Percentiles rank a stretch among this genome's conserved stretches.
Conservation (phyloP, 2,888 invertebrate species). For the Drosophila ochracea region DNA sequence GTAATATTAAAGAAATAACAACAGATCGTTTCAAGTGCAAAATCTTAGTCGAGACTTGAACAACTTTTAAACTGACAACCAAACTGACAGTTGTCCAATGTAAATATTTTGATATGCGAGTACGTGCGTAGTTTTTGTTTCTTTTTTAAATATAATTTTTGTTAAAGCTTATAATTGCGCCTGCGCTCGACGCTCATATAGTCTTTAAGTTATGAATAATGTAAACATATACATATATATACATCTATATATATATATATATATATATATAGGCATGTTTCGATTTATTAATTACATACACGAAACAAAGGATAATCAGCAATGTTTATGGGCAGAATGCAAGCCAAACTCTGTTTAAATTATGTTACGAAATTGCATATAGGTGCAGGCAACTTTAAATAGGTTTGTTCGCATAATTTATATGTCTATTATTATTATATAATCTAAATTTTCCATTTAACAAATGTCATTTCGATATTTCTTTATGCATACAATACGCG, state of each 20-base stretch:
- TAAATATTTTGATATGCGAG: slow-evolving; percentile 68
- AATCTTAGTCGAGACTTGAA: slow-evolving; percentile 25
- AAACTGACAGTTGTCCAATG: slow-evolving; percentile 66
- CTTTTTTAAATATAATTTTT: slow-evolving; percentile 58
- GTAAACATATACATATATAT: slow-evolving; percentile 40
- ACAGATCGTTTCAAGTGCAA: slow-evolving; percentile 9
- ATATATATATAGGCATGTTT: slow-evolving; percentile 36
- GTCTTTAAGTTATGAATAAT: slow-evolving; percentile 59
- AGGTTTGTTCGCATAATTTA: slow-evolving; percentile 33
- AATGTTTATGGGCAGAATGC: slow-evolving; percentile 71
- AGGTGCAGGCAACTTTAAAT: slow-evolving; percentile 55
- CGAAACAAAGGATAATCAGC: slow-evolving; percentile 53
- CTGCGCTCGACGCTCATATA: slow-evolving; percentile 68
- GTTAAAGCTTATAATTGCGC: slow-evolving; percentile 71
- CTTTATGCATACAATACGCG: slow-evolving; percentile 40
- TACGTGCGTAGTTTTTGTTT: slow-evolving; percentile 67
- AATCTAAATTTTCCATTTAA: slow-evolving; percentile 46
- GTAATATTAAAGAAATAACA: slow-evolving; percentile 32
- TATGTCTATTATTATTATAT: slow-evolving; percentile 28
- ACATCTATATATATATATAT: slow-evolving; percentile 39
- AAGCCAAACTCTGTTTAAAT: slow-evolving; percentile 77
- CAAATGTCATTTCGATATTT: slow-evolving; percentile 43
- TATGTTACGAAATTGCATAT: slow-evolving; percentile 29
- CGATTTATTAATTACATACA: slow-evolving; percentile 38
- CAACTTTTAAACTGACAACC: slow-evolving; percentile 23